Base-by-base conservation (phyloP, 2,113 vertebrate genomes). In the Atlantisia rogersi region DNA sequence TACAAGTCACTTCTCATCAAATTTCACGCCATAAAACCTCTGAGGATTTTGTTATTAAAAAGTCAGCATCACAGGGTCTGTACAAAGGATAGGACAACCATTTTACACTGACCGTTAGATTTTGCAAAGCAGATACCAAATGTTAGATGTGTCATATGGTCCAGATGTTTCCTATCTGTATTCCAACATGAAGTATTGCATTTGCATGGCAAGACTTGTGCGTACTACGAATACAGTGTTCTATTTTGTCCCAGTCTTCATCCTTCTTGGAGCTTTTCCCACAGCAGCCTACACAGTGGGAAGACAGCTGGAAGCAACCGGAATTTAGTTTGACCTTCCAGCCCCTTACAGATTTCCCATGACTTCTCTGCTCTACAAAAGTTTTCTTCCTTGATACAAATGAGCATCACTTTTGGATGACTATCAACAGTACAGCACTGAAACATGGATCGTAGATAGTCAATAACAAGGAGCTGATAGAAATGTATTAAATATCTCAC, bases 301-400 rank as follows among this genome's bases (percentile, higher is more conserved):
- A 95, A 93, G 88, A 56, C 95, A 96, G 80, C 91, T 95, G 91
- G 83, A 88, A 90, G 64, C 37, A 75, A 68, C 17, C 21, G 86
- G 83, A 92, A 91, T 56, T 52, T 69, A 68, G 28, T 81, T 81
- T 94, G 88, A 96, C 92, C 86, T 93, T n/a, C 46, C 18, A 93
- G 24, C 28, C 40, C 59, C 26, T 90, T 48, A 29, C 80, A 92
- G 42, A 78, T 81, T 96, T 97, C 86, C 91, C 91, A 86, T 92
- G 80, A 86, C 91, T 94, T 88, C 62, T 80, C 59, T 80, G n/a
- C 13, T 82, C 12, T 63, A n/a, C 52, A 59, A 12, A 46, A 19
- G 9, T 1, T 12, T 39, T 82, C 2, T 68, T 32, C 52, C 32
- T 86, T 94, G 77, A 73, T 6, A 80, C 18, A 77, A 90, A 46